Evolutionary conservation across 2,113 vertebrate genomes (phyloP), one percentile per base, ranked within the genome.

Genomic region (Orthonyx spaldingii): DNA sequence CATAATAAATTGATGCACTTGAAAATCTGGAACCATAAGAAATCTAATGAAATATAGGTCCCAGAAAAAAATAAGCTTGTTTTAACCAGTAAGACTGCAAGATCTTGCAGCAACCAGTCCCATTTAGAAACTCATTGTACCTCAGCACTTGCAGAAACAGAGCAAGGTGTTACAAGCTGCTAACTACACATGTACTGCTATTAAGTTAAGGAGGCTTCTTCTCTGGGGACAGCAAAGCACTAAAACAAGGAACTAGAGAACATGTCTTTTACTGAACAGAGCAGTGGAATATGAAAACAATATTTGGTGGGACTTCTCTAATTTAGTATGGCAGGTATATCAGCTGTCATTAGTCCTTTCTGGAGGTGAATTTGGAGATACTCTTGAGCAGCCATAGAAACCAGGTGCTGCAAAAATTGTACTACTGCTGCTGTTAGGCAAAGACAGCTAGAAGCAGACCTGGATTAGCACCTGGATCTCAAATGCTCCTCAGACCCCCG

Each of bases 401-500:
- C 7, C 35, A 79, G 33, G 46, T 76, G n/a, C 32, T 65, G 3
- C 28, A 76, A 72, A 96, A 72, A 15, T 35, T 14, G 0, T 16
- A 13, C 30, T 60, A 12, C 60, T 86, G 16, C 46, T 90, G 65
- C 22, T 84, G 39, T 47, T 69, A 41, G 37, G 13, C 18, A 72
- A 19, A 60, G n/a, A 27, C 46, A 76, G 26, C 37, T 90, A 41
- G 49, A 80, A 87, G 26, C 39, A 75, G 47, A 87, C 10, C 19
- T 5, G 3, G 33, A 92, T 61, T 19, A 87, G 14, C 32, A 60
- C 9, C 1, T 3, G n/a, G 37, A 46, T 72, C 53, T 85, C 50
- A 50, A 91, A 84, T 18, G 28, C 1, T 12, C 7, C 37, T 53
- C 3, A 27, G 2, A 0, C 3, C 22, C 9, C 4, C 0, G 0